Percentiles rank a stretch among this genome's conserved stretches.
phyloP scores from a whole-genome alignment of 30 jellyfish, hydroid and myxozoan species.

The Catostylus mosaicus region DNA sequence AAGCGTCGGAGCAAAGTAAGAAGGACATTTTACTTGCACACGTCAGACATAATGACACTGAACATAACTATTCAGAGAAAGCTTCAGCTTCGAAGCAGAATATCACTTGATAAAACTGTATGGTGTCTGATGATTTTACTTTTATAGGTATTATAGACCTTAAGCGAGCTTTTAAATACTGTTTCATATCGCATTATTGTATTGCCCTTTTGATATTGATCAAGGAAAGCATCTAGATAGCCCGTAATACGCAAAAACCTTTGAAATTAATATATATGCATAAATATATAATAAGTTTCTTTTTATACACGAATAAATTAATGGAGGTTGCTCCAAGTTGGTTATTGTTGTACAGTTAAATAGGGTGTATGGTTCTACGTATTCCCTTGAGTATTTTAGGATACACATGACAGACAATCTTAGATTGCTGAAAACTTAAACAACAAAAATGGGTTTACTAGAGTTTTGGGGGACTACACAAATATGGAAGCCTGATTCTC shows the following conservation, averaged over 20 bases:
- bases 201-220: conserved; percentile 43
- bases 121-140: conserved; percentile 37
- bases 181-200: conserved; percentile 35
- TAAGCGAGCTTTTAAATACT: conserved; percentile 47
- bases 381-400: no score
- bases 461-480: no score
- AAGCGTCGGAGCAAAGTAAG: background rate
- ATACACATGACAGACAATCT: no score
- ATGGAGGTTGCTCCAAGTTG: background rate
- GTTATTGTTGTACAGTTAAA: conserved; percentile 1
- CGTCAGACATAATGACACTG: conserved; percentile 18
- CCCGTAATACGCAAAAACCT: conserved; percentile 58
- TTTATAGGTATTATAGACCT: conserved; percentile 36
- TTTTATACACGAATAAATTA: conserved; percentile 2
- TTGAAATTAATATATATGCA: conserved; percentile 25
- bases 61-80: background rate
- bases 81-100: conserved; percentile 29
- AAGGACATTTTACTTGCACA: background rate
- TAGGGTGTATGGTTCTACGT: background rate
- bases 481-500: no score
- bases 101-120: conserved; percentile 34
- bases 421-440: no score
- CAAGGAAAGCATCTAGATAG: conserved; percentile 44
- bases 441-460: no score
- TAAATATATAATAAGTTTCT: background rate